Evolutionary conservation across 2,797 vertebrate genomes (phyloP).

Genomic region (Hipposideros larvatus): DNA sequence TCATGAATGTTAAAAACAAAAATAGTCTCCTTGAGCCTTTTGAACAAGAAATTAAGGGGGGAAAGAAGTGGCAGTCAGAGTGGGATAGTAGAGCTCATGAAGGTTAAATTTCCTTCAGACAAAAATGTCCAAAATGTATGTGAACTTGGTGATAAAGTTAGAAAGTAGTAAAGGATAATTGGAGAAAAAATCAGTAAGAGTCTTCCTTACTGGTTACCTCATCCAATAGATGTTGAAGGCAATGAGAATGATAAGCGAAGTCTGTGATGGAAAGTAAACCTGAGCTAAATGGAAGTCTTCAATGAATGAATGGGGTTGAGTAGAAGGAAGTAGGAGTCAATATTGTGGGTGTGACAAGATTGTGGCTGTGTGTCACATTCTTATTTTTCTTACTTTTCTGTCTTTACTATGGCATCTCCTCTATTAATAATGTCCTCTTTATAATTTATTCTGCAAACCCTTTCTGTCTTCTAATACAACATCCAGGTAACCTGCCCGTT

Average conservation of each 20-base stretch:
- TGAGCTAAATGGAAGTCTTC: not conserved
- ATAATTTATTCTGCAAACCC: not conserved
- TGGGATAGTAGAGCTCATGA: not conserved
- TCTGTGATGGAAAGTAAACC: not conserved
- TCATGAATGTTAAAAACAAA: not conserved
- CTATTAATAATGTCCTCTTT: not conserved
- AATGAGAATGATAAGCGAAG: not conserved
- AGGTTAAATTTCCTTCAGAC: not conserved
- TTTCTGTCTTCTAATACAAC: not conserved
- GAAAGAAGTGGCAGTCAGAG: not conserved
- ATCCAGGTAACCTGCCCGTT: not conserved
- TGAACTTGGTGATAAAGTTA: not conserved
- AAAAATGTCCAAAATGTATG: not conserved
- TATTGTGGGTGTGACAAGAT: not conserved
- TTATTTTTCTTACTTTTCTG: not conserved
- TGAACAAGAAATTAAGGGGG: not conserved
- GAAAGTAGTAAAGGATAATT: not conserved
- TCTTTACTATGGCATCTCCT: not conserved
- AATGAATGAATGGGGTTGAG: not conserved
- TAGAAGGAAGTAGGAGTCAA: not conserved
- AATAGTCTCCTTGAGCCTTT: not conserved
- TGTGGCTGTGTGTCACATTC: too few relatives aligned
- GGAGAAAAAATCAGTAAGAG: not conserved
- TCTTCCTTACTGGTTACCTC: not conserved
- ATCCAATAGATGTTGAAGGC: not conserved